These are phyloP conservation scores for Apis laboriosa DNA, from an alignment of 1,140 invertebrate genomes.

Conservation along the genomic window DNA sequence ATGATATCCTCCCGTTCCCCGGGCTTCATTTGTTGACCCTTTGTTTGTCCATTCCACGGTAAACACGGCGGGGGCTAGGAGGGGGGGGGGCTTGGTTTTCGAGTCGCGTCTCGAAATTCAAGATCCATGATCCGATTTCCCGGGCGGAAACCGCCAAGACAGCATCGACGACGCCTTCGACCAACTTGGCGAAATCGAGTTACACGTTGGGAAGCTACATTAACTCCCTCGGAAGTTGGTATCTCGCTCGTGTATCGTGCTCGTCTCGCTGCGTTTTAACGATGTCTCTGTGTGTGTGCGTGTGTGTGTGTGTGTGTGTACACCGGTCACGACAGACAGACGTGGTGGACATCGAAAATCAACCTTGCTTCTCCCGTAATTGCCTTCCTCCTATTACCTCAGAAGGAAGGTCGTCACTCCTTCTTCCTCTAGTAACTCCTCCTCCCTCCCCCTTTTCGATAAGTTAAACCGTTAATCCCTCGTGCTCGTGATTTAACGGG, in stretches of 20 bases:
- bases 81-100: constrained; percentile 17
- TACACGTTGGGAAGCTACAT: constrained; percentile 61
- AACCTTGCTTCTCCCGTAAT: constrained; percentile 34
- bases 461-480: background rate
- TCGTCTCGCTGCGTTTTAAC: background rate
- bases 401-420: background rate
- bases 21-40: background rate
- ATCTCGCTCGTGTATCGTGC: constrained; percentile 33
- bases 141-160: constrained; percentile 41
- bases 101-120: constrained; percentile 55
- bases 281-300: background rate
- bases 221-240: constrained; percentile 63
- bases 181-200: constrained; percentile 63
- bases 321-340: background rate
- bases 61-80: background rate
- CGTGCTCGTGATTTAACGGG: background rate
- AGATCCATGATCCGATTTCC: constrained; percentile 63
- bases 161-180: constrained; percentile 56
- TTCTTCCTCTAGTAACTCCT: background rate
- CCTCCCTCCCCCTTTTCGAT: background rate
- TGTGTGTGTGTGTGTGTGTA: no score
- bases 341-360: constrained; percentile 36
- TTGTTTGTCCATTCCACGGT: background rate
- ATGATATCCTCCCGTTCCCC: no score
- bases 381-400: constrained; percentile 7